Conservation (phyloP, 2,113 vertebrate genomes). For the Scolopax mira region DNA sequence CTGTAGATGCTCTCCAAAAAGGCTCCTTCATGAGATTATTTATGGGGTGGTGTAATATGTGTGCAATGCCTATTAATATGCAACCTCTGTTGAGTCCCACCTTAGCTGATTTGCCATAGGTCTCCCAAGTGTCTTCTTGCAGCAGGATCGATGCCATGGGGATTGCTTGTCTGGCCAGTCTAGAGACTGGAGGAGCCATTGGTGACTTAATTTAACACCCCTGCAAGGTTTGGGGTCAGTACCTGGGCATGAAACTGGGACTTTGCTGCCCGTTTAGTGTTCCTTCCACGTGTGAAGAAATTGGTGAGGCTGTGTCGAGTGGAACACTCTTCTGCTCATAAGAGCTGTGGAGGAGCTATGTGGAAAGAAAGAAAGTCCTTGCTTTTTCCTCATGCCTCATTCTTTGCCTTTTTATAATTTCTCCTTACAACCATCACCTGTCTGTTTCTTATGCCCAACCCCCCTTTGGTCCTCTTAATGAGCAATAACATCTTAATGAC, state of each 20-base stretch:
- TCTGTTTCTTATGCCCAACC: neutral
- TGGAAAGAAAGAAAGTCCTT: neutral
- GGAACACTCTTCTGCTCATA: neutral
- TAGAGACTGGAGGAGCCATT: neutral
- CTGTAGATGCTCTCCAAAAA: neutral
- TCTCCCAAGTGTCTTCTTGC: neutral
- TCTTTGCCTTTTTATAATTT: neutral
- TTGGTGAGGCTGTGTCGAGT: neutral
- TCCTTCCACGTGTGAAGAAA: neutral
- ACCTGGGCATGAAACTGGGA: neutral
- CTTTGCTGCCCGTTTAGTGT: neutral
- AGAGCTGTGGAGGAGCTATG: neutral
- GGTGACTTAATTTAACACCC: neutral
- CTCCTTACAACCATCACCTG: neutral
- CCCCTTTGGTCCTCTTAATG: neutral
- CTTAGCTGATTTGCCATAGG: neutral
- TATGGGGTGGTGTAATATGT: neutral
- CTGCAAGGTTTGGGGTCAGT: neutral
- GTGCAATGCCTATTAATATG: neutral
- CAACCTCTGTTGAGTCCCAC: neutral
- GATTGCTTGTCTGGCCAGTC: neutral
- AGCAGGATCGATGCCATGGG: neutral
- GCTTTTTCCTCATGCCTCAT: neutral
- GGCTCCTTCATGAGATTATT: neutral
- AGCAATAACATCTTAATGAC: neutral